Base-by-base conservation (phyloP, 2,888 invertebrate species). In the Cheilosia vernalis region DNA sequence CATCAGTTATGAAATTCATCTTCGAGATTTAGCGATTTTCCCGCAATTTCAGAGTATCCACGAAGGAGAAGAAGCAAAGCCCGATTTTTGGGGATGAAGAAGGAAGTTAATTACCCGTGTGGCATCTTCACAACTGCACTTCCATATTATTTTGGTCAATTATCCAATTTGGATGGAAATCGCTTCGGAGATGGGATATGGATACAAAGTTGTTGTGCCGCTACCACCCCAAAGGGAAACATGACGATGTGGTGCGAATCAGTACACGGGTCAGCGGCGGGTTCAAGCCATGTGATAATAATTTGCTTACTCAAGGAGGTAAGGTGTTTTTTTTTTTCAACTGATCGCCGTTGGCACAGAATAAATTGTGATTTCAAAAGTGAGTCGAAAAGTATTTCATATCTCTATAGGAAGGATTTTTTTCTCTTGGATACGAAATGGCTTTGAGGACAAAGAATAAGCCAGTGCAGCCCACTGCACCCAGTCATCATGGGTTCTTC, bases 401-500 rank as follows among this genome's bases (percentile, higher is more conserved):
- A 2, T 27, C 17, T 44, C 21, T 49, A 4, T 24, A 33, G 49
- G n/a, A 4, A 24, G 9, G 6, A 44, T 27, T 33, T 55, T 37
- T 21, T 2, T 58, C 9, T 30, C 15, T 60, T 5, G 15, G 4
- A 1, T 10, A 37, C n/a, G 17, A 44, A 37, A 82, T 82, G 85
- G 53, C 58, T 40, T 37, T 73, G 40, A 67, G 44, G 42, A 87
- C 74, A 13, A 74, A 83, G 37, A 83, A 60, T 17, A 90, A 88
- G 58, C 90, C 91, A 2, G 90, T 90, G 53, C 89, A 89, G 87
- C 90, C 91, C 0, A 88, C 88, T 0, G 87, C 90, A 2, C 81
- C 90, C 37, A 87, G 89, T 10, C 88, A 88, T 51, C 92, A 92
- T 88, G 91, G 91, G 2, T 88, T 92, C 15, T 91, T 92, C 33